Percentiles rank a stretch among this genome's conserved stretches.
These are phyloP conservation scores for Drosophila kikkawai DNA, from an alignment of 1,140 invertebrate genomes.

Conservation along the genomic window DNA sequence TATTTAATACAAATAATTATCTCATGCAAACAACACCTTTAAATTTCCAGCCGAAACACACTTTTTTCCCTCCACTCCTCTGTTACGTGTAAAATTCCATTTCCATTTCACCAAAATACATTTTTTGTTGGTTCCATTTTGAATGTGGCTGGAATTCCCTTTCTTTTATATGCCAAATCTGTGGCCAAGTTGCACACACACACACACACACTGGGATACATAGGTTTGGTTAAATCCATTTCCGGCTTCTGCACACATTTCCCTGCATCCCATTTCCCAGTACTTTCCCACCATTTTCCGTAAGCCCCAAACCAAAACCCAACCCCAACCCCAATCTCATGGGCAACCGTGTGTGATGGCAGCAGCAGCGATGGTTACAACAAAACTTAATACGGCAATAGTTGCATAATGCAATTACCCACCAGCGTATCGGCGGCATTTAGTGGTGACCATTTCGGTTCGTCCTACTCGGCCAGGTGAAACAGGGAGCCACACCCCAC, in stretches of 20 bases:
- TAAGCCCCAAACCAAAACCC: not conserved
- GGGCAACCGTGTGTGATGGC: conserved; percentile 36
- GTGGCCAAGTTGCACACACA: conserved; percentile 49
- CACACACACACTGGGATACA: conserved; percentile 16
- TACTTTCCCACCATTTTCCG: conserved; percentile 4
- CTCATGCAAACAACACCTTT: not conserved
- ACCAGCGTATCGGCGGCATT: conserved; percentile 68
- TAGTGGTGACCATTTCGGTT: conserved; percentile 47
- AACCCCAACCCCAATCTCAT: conserved; percentile 14
- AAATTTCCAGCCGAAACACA: conserved; percentile 11
- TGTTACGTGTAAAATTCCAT: conserved; percentile 37
- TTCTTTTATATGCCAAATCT: conserved; percentile 59
- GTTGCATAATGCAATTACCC: conserved; percentile 83
- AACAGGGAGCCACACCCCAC: conserved; percentile 4
- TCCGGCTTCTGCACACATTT: conserved; percentile 58
- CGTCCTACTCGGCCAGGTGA: conserved; percentile 47
- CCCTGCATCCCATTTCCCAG: conserved; percentile 1
- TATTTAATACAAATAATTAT: not conserved
- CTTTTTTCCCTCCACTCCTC: not conserved
- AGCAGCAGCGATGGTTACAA: conserved; percentile 55
- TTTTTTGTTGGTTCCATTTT: conserved; percentile 23
- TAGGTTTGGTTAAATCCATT: conserved; percentile 68
- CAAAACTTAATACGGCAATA: conserved; percentile 80
- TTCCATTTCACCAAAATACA: conserved; percentile 31
- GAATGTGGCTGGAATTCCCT: conserved; percentile 37